Evolutionary conservation across 1,140 invertebrate species (phyloP).

Genomic region (Caenorhabditis briggsae): DNA sequence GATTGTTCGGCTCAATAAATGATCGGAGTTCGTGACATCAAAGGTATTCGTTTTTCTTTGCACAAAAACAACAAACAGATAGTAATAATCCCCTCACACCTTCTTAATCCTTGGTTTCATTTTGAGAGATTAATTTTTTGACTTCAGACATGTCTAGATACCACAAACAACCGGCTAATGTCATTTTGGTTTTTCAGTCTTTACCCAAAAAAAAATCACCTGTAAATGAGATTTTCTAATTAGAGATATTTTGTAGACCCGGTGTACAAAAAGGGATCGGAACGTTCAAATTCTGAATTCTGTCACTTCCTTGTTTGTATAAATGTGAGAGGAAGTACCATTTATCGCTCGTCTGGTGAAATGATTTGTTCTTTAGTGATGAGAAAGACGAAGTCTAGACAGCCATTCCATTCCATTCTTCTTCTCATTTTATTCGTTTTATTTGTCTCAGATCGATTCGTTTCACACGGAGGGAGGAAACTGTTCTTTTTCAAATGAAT

Average conservation of each 20-base stretch:
- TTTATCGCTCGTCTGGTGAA: neutral
- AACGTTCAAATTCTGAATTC: neutral
- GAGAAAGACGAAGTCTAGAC: neutral
- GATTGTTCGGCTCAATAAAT: too few relatives aligned
- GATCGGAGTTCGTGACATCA: too few relatives aligned
- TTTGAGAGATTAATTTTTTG: too few relatives aligned
- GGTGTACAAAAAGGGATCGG: neutral
- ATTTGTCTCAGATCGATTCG: slow-evolving; percentile 1
- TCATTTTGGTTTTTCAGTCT: too few relatives aligned
- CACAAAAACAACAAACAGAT: too few relatives aligned
- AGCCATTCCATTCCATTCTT: neutral
- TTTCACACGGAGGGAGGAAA: neutral
- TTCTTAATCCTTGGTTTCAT: too few relatives aligned
- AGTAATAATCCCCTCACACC: too few relatives aligned
- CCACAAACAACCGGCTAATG: too few relatives aligned
- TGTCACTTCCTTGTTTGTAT: neutral
- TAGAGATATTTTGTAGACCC: neutral
- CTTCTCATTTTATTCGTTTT: neutral
- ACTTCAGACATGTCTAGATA: too few relatives aligned
- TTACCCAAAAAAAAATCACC: neutral
- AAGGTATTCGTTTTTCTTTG: too few relatives aligned
- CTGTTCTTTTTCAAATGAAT: neutral
- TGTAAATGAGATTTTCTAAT: neutral
- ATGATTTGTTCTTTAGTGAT: neutral
- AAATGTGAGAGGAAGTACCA: neutral